Base-by-base conservation (phyloP, 2,797 vertebrate species). In the Pangasius macronema region DNA sequence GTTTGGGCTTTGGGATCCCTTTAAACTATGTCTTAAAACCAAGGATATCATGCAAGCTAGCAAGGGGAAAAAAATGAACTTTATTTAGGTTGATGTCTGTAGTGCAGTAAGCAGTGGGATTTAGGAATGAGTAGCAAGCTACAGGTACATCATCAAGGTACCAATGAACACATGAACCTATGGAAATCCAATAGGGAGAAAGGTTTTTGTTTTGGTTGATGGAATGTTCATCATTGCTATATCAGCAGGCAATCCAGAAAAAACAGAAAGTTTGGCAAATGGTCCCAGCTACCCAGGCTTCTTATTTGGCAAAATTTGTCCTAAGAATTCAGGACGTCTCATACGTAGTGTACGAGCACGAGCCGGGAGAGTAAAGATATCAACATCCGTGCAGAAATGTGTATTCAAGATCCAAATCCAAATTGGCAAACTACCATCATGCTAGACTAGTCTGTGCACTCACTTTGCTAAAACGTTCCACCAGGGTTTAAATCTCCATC, bases 401-500 rank as follows among this genome's bases (percentile, higher is more conserved):
- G 81, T 61, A 42, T 61, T 81, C 57, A 22, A 27, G 55, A 61
- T 61, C 79, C 79, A 63, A 61, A 82, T 82, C 57, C 57, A 82
- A 82, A 82, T 5, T 61, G 79, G 79, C 79, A 82, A 57, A 55
- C 8, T 36, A 33, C 18, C 76, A 82, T 24, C 11, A 27, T 46
- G 57, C 79, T 42, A 61, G 33, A 61, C 33, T 36, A 80, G 20
- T 39, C 77, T 57, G 53, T 57, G 55, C 9, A 39, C 79, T 61
- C 36, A 79, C 51, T 36, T 36, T 55, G 3, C 46, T 77, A 77
- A 80, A 80, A 59, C 20, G 11, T 61, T 61, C 77, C 33, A 59
- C 57, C 13, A 42, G 57, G 79, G 57, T 63, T 46, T 61, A 61
- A 82, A 63, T 63, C 57, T 63, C 79, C 79, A 46, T 63, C 79